Evolutionary conservation across 1,140 invertebrate species (phyloP), one percentile per base, ranked within the genome.

Genomic region (Sipha flava): DNA sequence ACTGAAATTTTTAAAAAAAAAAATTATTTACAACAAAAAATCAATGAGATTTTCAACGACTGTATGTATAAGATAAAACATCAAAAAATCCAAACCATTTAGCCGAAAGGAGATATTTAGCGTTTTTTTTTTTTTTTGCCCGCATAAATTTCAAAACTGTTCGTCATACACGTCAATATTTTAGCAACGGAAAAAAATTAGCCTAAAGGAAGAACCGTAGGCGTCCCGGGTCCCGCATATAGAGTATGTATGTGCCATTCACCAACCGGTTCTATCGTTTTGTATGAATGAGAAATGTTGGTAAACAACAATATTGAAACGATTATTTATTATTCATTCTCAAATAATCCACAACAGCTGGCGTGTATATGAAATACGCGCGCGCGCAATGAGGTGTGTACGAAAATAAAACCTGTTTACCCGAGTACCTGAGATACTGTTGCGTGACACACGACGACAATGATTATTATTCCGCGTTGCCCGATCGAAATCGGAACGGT

Each of bases 241-340:
- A 9, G 49, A 10, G 49, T 52, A 52, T 10, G 72, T 26, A 26
- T 47, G 21, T 54, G 0, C 72, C 72, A 57, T 75, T 75, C 72
- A 75, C 72, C 26, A 21, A 75, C 72, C 29, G 72, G 72, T 75
- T 75, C 26, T 34, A n/a, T n/a, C 29, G 31, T 57, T 43, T 43
- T 16, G 49, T 40, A 37, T 75, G 72, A 75, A 75, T 75, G 72
- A 54, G 31, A 54, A 54, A 75, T 37, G 49, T 75, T 16, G 47
- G 72, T 75, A 75, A 75, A 75, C 72, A 75, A 54, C 49, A 52
- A 75, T 75, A 75, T 54, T 54, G 49, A 75, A 75, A 75, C 54
- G 37, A 75, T 72, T 49, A 72, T 66, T 73, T 70, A 73, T 73
- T 49, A 73, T 73, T 73, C 70, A 73, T 54, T 73, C 70, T 52